These are phyloP conservation scores for Prochilodus magdalenae DNA, from an alignment of 2,113 vertebrate species.

Conservation along the genomic window DNA sequence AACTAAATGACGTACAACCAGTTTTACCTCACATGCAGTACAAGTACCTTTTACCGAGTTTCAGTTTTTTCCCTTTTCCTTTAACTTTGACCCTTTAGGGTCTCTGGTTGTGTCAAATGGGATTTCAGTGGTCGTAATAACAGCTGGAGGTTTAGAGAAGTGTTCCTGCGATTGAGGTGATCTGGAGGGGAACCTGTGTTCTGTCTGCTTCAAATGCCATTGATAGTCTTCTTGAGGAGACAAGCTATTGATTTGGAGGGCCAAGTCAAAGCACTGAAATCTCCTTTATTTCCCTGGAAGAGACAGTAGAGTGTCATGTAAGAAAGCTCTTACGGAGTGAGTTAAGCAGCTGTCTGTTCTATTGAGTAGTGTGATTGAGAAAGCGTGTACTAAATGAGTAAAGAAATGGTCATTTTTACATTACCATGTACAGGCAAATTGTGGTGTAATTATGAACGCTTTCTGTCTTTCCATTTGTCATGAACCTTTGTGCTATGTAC, in stretches of 20 bases:
- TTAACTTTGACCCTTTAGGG: conserved; percentile 61
- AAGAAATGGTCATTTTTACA: too few relatives aligned
- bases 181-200: conserved; percentile 75
- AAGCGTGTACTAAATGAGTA: conserved; percentile 29
- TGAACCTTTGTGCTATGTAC: too few relatives aligned
- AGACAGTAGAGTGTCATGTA: conserved; percentile 72
- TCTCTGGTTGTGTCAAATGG: conserved; percentile 63
- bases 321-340: conserved; percentile 71
- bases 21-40: conserved; percentile 75
- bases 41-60: conserved; percentile 67
- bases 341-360: conserved; percentile 67
- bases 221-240: conserved; percentile 76
- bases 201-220: conserved; percentile 82
- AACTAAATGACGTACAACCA: conserved; percentile 71
- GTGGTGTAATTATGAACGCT: too few relatives aligned
- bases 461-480: too few relatives aligned
- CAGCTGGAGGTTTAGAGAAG: conserved; percentile 72
- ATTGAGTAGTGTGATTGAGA: conserved; percentile 17
- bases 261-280: conserved; percentile 75
- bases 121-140: conserved; percentile 73
- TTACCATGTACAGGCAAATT: too few relatives aligned
- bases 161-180: conserved; percentile 73
- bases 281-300: conserved; percentile 70
- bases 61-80: conserved; percentile 37
- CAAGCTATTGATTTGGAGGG: conserved; percentile 78